These are phyloP conservation scores for Sterna hirundo DNA, from an alignment of 2,113 vertebrate genomes.

Conservation along the genomic window DNA sequence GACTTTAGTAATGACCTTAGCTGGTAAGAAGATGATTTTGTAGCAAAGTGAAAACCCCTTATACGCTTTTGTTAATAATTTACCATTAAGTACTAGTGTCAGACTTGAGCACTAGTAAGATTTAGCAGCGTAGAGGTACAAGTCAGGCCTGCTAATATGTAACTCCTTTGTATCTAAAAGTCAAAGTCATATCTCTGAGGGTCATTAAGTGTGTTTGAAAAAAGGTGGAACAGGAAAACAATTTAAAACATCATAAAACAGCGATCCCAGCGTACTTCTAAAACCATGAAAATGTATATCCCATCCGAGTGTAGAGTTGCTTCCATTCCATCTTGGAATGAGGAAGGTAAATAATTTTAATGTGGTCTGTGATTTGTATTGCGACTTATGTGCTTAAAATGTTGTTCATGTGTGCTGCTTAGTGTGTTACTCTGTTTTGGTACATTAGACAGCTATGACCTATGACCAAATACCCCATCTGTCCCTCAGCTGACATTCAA, in stretches of 20 bases:
- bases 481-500: neutral
- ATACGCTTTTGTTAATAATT: constrained; percentile 29
- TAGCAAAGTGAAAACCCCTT: constrained; percentile 15
- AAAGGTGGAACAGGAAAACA: neutral
- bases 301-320: neutral
- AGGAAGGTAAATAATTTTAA: neutral
- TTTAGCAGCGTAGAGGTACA: neutral
- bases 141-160: constrained; percentile 3
- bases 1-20: constrained; percentile 8
- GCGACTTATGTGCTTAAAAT: neutral
- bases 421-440: neutral
- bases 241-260: neutral
- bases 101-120: constrained; percentile 34
- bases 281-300: neutral
- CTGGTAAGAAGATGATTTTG: constrained; percentile 10
- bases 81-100: neutral
- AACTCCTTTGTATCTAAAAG: neutral
- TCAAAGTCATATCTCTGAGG: neutral
- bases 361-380: neutral
- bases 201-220: neutral
- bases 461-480: neutral
- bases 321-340: neutral
- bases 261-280: neutral
- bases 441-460: neutral
- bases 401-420: neutral